Base-by-base conservation (phyloP, 2,113 vertebrate species). In the Xenus cinereus region DNA sequence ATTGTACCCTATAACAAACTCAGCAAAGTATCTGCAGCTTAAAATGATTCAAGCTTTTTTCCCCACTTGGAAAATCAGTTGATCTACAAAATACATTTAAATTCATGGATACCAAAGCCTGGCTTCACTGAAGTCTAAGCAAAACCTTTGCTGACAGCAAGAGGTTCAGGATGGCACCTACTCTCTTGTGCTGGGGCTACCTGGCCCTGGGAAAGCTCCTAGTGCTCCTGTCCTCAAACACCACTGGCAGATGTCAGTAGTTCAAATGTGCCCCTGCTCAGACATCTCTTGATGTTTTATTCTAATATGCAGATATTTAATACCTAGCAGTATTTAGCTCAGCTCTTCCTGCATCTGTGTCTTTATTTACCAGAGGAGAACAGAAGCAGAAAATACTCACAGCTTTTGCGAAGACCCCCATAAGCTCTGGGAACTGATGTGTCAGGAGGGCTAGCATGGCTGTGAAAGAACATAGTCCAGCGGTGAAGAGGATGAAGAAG, bases 401-500 rank as follows among this genome's bases (percentile, higher is more conserved):
- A 85, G 99, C 99, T 98, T 99, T 99, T 95, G 99, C 99, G 3
- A 99, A 99, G 97, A 99, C 99, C 39, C 99, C 99, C 99, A 99
- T 99, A 87, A 99, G 99, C 89, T 99, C 99, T 9, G 99, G 99
- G 96, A 99, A 99, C 98, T 99, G 99, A 97, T 99, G 99, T 96
- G 99, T 99, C 98, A 99, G 98, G 94, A 99, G 99, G 59, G 99
- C 99, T 53, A 99, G 96, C 99, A 99, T 99, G 96, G 99, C 99
- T 93, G 99, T 99, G 98, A 99, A 99, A 95, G 99, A 99, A 96
- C 99, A 99, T 87, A 99, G 93, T 32, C 99, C 99, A 39, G 99
- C 99, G 46, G 99, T 99, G 96, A 99, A 99, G 92, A 99, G 99
- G 96, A 99, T 99, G 98, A 99, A 99, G 98, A 99, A 99, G 57